These are phyloP conservation scores for Zygogramma bicolorata DNA, from an alignment of 2,888 invertebrate species.

Conservation along the genomic window DNA sequence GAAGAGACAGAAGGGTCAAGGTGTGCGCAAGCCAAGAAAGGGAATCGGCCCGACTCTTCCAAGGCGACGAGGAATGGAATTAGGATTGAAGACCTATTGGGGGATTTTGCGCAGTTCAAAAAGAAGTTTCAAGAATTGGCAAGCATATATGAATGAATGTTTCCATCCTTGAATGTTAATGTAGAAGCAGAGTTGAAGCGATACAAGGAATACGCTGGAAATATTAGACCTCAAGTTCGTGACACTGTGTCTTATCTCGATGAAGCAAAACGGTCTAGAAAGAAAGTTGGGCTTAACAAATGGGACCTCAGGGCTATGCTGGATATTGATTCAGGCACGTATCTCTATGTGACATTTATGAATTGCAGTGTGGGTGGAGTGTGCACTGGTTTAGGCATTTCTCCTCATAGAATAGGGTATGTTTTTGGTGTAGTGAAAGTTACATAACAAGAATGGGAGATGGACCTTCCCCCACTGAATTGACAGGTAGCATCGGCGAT, in stretches of 20 bases:
- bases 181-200: constrained; percentile 82
- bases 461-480: too few relatives aligned
- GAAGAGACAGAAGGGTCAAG: constrained; percentile 89
- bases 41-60: constrained; percentile 98
- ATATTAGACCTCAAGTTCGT: constrained; percentile 85
- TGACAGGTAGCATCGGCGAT: too few relatives aligned
- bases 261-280: constrained; percentile 79
- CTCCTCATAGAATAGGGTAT: too few relatives aligned
- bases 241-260: constrained; percentile 93
- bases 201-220: constrained; percentile 78
- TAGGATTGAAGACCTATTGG: constrained; percentile 92
- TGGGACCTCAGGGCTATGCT: too few relatives aligned
- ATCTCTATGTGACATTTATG: too few relatives aligned
- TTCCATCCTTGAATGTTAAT: constrained; percentile 84
- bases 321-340: constrained; percentile 97
- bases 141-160: constrained; percentile 85
- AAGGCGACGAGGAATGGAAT: constrained; percentile 96
- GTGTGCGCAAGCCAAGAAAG: constrained; percentile 97
- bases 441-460: too few relatives aligned
- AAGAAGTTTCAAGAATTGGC: constrained; percentile 90
- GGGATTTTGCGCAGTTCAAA: constrained; percentile 87
- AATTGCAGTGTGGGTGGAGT: too few relatives aligned
- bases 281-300: too few relatives aligned
- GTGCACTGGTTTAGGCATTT: too few relatives aligned
- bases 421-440: too few relatives aligned